Base-by-base conservation (phyloP, 2,797 vertebrate genomes). In the Zonotrichia albicollis region DNA sequence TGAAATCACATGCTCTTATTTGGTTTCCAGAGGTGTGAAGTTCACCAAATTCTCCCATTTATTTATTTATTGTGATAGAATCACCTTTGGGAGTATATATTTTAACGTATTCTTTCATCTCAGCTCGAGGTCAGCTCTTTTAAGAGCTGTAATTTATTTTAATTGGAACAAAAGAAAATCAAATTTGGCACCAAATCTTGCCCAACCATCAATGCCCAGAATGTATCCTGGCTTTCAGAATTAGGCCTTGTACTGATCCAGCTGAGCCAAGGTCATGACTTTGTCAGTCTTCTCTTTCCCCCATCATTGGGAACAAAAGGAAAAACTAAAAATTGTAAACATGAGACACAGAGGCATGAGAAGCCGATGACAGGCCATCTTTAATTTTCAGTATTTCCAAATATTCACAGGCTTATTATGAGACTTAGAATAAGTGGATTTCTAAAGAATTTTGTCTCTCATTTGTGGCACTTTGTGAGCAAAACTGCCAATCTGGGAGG, bases 401-500 rank as follows among this genome's bases (percentile, higher is more conserved):
- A 60, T 72, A 90, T 16, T 74, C 13, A 23, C 12, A 42, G 61
- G 15, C 61, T 83, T 55, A 68, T 60, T 36, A 18, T 0, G 0
- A 79, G 22, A 38, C 7, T 46, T 71, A 25, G 13, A 38, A 13
- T 34, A 75, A 71, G 16, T 34, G 5, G 30, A n/a, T 79, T 58
- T 85, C 53, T 77, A 40, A 93, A 61, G 16, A 62, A 16, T 3
- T 71, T 76, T 57, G 11, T 22, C n/a, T 85, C 66, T 80, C 46
- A 16, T 77, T 75, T 87, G 42, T 30, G 86, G 82, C 98, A 62
- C 91, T 93, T 79, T 98, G 96, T 84, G 97, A 98, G 73, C 96
- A 98, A 77, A 98, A 90, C 68, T 98, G 97, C 94, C 94, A 97
- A 0, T 98, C 96, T 45, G 97, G 97, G 54, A 98, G 97, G 62